Percentiles rank a stretch among this genome's conserved stretches.
Conservation (phyloP, 2,888 invertebrate genomes). For the Ecdyonurus torrentis region DNA sequence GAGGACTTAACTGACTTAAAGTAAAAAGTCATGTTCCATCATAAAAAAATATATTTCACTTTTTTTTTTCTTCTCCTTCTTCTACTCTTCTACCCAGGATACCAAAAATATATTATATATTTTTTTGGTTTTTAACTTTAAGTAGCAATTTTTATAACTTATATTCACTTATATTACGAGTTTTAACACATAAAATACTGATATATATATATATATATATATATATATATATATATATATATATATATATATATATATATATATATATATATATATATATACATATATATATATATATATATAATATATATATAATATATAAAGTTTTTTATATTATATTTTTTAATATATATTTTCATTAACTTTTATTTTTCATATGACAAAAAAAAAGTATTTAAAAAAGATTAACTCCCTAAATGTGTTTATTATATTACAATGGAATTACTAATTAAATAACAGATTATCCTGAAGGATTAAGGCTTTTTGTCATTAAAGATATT, state of each 20-base stretch:
- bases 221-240: neutral
- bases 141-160: neutral
- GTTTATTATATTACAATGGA: too few species aligned
- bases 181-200: neutral
- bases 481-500: too few species aligned
- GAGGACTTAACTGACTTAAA: neutral
- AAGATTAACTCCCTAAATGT: too few species aligned
- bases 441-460: too few species aligned
- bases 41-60: neutral
- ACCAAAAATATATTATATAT: neutral
- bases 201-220: neutral
- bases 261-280: neutral
- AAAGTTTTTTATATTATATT: too few species aligned
- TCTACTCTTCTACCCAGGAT: too few species aligned
- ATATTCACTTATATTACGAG: neutral
- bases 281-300: neutral
- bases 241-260: neutral
- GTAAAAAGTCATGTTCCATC: neutral
- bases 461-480: too few species aligned
- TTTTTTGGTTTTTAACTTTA: neutral
- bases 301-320: neutral
- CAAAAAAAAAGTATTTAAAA: too few species aligned
- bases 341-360: too few species aligned
- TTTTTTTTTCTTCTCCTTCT: neutral
- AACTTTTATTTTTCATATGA: too few species aligned